Conservation (phyloP, 2,888 invertebrate genomes). For the Euzophera pinguis region DNA sequence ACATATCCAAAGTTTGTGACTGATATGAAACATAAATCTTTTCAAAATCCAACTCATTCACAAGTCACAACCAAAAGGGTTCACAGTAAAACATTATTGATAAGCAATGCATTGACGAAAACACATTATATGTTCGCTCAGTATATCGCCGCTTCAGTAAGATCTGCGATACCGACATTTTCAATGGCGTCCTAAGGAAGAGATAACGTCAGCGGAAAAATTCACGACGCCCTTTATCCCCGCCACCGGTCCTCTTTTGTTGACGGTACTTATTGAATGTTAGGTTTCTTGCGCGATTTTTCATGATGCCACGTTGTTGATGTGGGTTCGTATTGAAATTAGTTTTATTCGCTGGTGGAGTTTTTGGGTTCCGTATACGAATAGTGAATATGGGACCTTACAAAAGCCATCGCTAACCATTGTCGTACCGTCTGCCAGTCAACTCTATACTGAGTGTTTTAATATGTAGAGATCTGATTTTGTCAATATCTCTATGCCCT, state of each 20-base stretch:
- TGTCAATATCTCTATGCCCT: no score
- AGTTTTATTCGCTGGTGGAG: not conserved
- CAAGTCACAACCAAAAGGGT: not conserved
- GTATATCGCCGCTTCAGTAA: not conserved
- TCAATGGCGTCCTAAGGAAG: slow-evolving; percentile 13
- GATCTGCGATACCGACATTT: slow-evolving; percentile 16
- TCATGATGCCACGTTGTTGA: slow-evolving; percentile 11
- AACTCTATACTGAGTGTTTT: no score
- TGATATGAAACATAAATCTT: not conserved
- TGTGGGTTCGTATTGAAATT: slow-evolving; percentile 9
- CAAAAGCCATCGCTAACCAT: no score
- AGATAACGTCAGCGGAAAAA: slow-evolving; percentile 20
- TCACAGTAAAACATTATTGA: not conserved
- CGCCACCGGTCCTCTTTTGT: slow-evolving; percentile 16
- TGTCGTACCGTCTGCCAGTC: no score
- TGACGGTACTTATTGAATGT: slow-evolving; percentile 7
- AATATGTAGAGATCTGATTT: no score
- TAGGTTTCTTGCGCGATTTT: not conserved
- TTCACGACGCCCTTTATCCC: slow-evolving; percentile 17
- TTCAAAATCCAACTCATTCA: not conserved
- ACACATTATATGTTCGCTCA: not conserved
- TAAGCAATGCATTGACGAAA: slow-evolving; percentile 2
- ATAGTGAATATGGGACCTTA: no score
- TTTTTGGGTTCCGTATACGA: no score
- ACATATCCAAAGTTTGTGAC: no score